These are phyloP conservation scores for Orius insidiosus DNA, from an alignment of 1,140 invertebrate species.

Conservation along the genomic window DNA sequence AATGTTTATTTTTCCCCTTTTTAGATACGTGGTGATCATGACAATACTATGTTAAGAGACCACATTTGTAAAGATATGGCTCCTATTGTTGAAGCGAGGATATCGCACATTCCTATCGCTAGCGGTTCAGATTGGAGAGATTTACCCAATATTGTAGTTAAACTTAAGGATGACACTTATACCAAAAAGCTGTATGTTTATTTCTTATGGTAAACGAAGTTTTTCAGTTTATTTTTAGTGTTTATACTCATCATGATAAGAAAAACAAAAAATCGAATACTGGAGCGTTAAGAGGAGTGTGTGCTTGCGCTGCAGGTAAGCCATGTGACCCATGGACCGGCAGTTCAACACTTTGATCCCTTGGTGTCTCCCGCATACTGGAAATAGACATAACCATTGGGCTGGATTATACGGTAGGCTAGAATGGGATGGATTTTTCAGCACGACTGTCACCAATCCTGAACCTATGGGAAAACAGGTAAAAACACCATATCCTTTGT, in stretches of 20 bases:
- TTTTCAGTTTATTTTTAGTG: slow-evolving; percentile 24
- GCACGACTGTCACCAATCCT: slow-evolving; percentile 73
- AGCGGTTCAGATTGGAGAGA: slow-evolving; percentile 75
- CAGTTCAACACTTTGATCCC: slow-evolving; percentile 77
- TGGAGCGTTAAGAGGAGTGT: slow-evolving; percentile 56
- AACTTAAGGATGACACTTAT: slow-evolving; percentile 46
- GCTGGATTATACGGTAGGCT: slow-evolving; percentile 52
- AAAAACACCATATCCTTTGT: too few species aligned
- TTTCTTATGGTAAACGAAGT: slow-evolving; percentile 3
- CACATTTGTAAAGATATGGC: slow-evolving; percentile 79
- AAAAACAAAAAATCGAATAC: slow-evolving; percentile 40
- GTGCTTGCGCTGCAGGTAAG: slow-evolving; percentile 47
- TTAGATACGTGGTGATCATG: slow-evolving; percentile 41
- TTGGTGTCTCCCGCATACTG: slow-evolving; percentile 81
- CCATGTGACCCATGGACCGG: slow-evolving; percentile 52
- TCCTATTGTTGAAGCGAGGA: slow-evolving; percentile 57
- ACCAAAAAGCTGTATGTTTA: slow-evolving; percentile 40
- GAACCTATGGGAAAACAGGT: slow-evolving; percentile 84
- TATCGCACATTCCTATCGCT: slow-evolving; percentile 52
- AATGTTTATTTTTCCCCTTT: slow-evolving; percentile 12
- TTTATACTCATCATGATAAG: slow-evolving; percentile 53
- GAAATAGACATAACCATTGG: slow-evolving; percentile 75
- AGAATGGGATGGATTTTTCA: slow-evolving; percentile 72
- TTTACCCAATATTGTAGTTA: slow-evolving; percentile 58
- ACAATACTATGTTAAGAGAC: slow-evolving; percentile 41